These are phyloP conservation scores for Harlomillsia oculata DNA, from an alignment of 1,140 invertebrate species.

Conservation along the genomic window DNA sequence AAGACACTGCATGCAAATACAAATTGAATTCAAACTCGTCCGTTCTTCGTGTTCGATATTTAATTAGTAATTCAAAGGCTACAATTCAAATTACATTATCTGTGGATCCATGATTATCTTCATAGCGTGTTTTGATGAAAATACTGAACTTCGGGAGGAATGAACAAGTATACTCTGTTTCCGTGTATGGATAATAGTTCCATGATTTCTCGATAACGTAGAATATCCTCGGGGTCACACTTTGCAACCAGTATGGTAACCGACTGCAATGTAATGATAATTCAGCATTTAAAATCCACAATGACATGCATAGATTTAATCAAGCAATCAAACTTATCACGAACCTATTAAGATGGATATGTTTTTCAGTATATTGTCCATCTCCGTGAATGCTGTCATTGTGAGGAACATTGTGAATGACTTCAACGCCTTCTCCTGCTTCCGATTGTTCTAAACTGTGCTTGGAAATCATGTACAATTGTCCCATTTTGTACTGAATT, in stretches of 20 bases:
- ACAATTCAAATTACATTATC: slow-evolving; percentile 56
- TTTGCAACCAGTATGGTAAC: slow-evolving; percentile 79
- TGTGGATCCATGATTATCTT: slow-evolving; percentile 75
- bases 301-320: too few species aligned
- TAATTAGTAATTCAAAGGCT: too few species aligned
- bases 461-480: slow-evolving; percentile 88
- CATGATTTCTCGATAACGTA: slow-evolving; percentile 88
- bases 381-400: slow-evolving; percentile 67
- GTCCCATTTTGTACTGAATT: slow-evolving; percentile 75
- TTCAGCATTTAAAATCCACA: slow-evolving; percentile 7
- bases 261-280: slow-evolving; percentile 53
- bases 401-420: slow-evolving; percentile 69
- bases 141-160: slow-evolving; percentile 82
- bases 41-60: neutral
- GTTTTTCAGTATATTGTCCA: slow-evolving; percentile 84
- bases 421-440: slow-evolving; percentile 83
- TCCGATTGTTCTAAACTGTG: slow-evolving; percentile 84
- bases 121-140: slow-evolving; percentile 78
- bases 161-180: slow-evolving; percentile 52
- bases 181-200: slow-evolving; percentile 88
- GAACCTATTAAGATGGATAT: slow-evolving; percentile 79
- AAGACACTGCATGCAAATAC: slow-evolving; percentile 54
- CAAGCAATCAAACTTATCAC: too few species aligned
- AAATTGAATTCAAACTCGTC: neutral
- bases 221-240: slow-evolving; percentile 77